phyloP scores from a whole-genome alignment of 2,888 invertebrate species.

The Aricia artaxerxes region DNA sequence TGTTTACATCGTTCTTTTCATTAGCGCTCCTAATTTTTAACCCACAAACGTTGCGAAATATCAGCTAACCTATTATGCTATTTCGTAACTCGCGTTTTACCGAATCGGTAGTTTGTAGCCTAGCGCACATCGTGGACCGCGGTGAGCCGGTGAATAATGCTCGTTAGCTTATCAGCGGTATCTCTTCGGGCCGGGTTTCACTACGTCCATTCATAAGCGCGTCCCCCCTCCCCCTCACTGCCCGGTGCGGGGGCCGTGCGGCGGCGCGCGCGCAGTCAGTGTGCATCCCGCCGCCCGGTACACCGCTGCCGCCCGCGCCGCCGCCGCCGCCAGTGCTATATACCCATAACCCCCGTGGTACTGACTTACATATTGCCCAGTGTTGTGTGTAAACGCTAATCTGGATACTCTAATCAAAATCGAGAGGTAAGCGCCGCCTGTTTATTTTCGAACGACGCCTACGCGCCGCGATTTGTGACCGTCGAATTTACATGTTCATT shows the following conservation, averaged over 20 bases:
- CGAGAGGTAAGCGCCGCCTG: conserved; percentile 71
- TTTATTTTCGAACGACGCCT: conserved; percentile 77
- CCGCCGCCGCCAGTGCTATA: conserved; percentile 57
- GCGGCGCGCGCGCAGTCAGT: conserved; percentile 69
- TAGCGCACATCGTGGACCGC: conserved; percentile 53
- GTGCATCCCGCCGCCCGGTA: conserved; percentile 60
- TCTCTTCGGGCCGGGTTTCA: conserved; percentile 65
- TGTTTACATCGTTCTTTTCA: conserved; percentile 4
- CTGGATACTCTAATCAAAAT: conserved; percentile 76
- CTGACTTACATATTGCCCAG: conserved; percentile 54
- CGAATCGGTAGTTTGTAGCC: conserved; percentile 35
- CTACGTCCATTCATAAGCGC: conserved; percentile 79
- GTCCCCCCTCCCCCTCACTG: conserved; percentile 54
- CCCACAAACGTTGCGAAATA: conserved; percentile 23
- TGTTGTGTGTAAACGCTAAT: conserved; percentile 70
- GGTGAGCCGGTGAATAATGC: conserved; percentile 56
- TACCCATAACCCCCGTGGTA: conserved; percentile 67
- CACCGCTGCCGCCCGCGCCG: conserved; percentile 51
- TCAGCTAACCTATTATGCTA: conserved; percentile 37
- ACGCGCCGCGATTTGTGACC: conserved; percentile 77
- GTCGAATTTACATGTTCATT: conserved; percentile 78
- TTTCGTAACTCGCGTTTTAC: conserved; percentile 45
- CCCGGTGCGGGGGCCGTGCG: background rate
- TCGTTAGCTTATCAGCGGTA: conserved; percentile 71
- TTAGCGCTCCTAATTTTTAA: conserved; percentile 18